phyloP scores from a whole-genome alignment of 2,888 invertebrate species.

The Plebejus melissa region DNA sequence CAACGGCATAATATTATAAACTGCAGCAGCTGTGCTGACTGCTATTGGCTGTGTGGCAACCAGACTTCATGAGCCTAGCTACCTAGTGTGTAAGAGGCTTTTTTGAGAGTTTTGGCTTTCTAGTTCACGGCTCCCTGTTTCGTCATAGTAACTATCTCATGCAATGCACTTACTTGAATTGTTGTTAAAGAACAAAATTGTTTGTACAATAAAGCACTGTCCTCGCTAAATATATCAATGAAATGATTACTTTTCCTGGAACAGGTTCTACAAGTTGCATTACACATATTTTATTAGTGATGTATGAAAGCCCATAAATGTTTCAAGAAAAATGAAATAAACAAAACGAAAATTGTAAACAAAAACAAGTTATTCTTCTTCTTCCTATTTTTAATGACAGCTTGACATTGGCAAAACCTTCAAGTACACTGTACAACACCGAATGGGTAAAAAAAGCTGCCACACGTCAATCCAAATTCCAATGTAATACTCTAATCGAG shows the following conservation, averaged over 20 bases:
- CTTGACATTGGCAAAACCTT: not conserved
- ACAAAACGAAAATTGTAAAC: not conserved
- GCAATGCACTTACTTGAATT: constrained; percentile 49
- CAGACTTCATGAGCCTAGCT: too few relatives aligned
- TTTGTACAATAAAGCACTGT: not conserved
- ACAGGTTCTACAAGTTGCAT: constrained; percentile 53
- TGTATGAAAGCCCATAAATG: not conserved
- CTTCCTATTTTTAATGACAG: not conserved
- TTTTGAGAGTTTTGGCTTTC: too few relatives aligned
- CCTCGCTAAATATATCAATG: constrained; percentile 49
- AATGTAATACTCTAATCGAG: too few relatives aligned
- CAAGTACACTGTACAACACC: too few relatives aligned
- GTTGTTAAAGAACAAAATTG: constrained; percentile 58
- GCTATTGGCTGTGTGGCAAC: too few relatives aligned
- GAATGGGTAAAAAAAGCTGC: not conserved
- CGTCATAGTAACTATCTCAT: too few relatives aligned
- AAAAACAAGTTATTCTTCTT: not conserved
- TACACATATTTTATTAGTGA: not conserved
- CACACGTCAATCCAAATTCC: not conserved
- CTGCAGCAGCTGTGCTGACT: too few relatives aligned
- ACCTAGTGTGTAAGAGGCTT: too few relatives aligned
- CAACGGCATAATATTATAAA: too few relatives aligned
- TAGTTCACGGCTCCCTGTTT: too few relatives aligned
- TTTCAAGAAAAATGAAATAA: not conserved
- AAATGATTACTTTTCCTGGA: constrained; percentile 44